These are phyloP conservation scores for Diplosoma virens DNA, from an alignment of 23 tunicate species.

Conservation along the genomic window DNA sequence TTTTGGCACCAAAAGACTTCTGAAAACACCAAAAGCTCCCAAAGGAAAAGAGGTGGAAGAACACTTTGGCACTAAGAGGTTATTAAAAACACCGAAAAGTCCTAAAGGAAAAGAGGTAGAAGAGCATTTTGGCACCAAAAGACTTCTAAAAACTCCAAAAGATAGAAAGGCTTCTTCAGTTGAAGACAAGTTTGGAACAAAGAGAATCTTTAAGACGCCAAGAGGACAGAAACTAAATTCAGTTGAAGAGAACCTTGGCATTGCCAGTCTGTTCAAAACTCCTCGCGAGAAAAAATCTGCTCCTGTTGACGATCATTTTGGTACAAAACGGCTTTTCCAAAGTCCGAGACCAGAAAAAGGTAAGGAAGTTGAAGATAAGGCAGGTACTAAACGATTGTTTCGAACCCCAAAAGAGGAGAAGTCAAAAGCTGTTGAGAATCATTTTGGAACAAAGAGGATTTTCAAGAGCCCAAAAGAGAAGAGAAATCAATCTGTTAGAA, in stretches of 20 bases:
- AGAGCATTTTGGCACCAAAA: slow-evolving; percentile 54
- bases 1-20: slow-evolving; percentile 43
- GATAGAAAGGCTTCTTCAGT: slow-evolving; percentile 16
- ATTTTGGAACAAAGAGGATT: slow-evolving; percentile 51
- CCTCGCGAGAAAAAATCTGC: slow-evolving; percentile 20
- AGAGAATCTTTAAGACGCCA: slow-evolving; percentile 57
- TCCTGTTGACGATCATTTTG: slow-evolving; percentile 53
- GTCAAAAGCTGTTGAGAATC: slow-evolving; percentile 11
- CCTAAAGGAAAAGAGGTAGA: slow-evolving; percentile 33
- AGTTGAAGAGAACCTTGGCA: slow-evolving; percentile 52
- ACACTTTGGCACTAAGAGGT: slow-evolving; percentile 50
- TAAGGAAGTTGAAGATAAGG: slow-evolving; percentile 36
- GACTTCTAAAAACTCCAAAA: slow-evolving; percentile 55
- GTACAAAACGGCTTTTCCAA: slow-evolving; percentile 36
- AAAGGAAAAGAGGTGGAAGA: slow-evolving; percentile 23
- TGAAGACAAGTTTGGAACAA: slow-evolving; percentile 46
- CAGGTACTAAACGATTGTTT: slow-evolving; percentile 51
- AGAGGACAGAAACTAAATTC: slow-evolving; percentile 26
- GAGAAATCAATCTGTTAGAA: slow-evolving; percentile 3
- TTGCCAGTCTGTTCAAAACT: slow-evolving; percentile 11
- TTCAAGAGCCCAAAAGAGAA: slow-evolving; percentile 41
- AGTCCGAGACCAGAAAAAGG: slow-evolving; percentile 48
- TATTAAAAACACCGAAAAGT: slow-evolving; percentile 27
- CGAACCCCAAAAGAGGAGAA: slow-evolving; percentile 51
- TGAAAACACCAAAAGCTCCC: slow-evolving; percentile 28